Evolutionary conservation across 2,113 vertebrate genomes (phyloP).

Genomic region (Spizaetus ornatus): DNA sequence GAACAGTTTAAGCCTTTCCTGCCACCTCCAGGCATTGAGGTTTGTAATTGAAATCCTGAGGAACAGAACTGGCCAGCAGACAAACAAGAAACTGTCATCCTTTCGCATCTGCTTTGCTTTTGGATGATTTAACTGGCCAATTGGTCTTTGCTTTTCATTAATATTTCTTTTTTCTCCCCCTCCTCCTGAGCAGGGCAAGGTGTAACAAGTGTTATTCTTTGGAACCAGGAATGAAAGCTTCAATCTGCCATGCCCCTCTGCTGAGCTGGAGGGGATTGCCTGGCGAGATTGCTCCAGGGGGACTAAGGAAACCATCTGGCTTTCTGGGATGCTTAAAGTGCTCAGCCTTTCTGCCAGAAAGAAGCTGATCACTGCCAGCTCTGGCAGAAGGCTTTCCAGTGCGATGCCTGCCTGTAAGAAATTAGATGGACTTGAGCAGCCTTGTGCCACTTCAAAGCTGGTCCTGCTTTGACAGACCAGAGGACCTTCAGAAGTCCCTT

Average conservation of each 20-base stretch:
- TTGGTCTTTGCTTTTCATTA: neutral
- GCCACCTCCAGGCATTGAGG: slow-evolving; percentile 6
- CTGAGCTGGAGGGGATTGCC: neutral
- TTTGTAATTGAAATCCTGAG: slow-evolving; percentile 48
- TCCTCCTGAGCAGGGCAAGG: neutral
- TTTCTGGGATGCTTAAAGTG: neutral
- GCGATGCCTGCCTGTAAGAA: neutral
- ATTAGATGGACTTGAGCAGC: neutral
- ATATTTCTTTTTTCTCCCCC: neutral
- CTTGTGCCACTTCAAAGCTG: neutral
- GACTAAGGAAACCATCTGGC: neutral
- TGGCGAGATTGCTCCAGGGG: neutral
- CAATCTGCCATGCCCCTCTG: neutral
- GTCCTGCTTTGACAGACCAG: neutral
- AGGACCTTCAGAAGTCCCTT: neutral
- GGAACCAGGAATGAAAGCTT: neutral
- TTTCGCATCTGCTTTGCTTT: slow-evolving; percentile 11
- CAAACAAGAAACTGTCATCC: neutral
- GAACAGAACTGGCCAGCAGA: neutral
- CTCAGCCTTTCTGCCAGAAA: neutral
- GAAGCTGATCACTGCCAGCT: neutral
- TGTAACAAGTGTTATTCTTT: neutral
- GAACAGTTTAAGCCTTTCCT: slow-evolving; percentile 23
- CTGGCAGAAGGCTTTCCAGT: neutral
- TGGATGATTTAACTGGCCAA: neutral